Conservation (phyloP, 2,888 invertebrate genomes). For the Agapetus fuscipes region DNA sequence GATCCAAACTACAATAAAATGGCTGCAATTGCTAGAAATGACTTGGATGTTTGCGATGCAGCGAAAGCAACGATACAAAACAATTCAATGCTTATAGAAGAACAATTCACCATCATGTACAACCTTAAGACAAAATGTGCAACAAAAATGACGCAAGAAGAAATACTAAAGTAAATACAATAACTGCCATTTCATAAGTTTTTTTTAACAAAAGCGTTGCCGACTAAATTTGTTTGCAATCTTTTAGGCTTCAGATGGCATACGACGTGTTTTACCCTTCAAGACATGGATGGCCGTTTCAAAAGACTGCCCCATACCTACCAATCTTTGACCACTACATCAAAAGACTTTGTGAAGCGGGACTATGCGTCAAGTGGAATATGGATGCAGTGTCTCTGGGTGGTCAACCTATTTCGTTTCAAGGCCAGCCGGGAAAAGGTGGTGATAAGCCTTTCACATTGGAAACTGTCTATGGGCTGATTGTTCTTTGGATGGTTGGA, state of each 20-base stretch:
- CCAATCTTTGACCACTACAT: slow-evolving; percentile 10
- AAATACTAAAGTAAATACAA: too few species aligned
- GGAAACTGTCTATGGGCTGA: slow-evolving; percentile 5
- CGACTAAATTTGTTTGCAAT: too few species aligned
- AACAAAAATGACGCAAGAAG: too few species aligned
- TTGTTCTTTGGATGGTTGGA: slow-evolving; percentile 14
- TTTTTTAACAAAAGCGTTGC: too few species aligned
- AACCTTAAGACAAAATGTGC: too few species aligned
- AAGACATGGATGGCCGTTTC: slow-evolving; percentile 16
- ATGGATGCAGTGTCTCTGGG: not conserved
- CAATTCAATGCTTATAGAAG: slow-evolving; percentile 14
- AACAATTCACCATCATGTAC: slow-evolving; percentile 10
- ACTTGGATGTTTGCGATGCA: slow-evolving; percentile 11
- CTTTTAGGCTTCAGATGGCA: slow-evolving; percentile 10
- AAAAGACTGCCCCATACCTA: slow-evolving; percentile 13
- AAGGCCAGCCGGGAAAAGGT: not conserved
- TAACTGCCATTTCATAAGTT: too few species aligned
- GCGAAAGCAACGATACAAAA: slow-evolving; percentile 3
- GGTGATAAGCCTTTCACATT: not conserved
- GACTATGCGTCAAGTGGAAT: slow-evolving; percentile 4
- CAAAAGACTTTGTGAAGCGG: slow-evolving; percentile 7
- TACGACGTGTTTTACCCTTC: slow-evolving; percentile 12
- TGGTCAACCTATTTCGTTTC: slow-evolving; percentile 1
- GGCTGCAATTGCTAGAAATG: slow-evolving; percentile 5
- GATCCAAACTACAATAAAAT: slow-evolving; percentile 9